A percentile compares a stretch with the other conserved stretches of the same genome.
Evolutionary conservation across 2,113 vertebrate genomes (phyloP).

Genomic region (Azemiops feae): DNA sequence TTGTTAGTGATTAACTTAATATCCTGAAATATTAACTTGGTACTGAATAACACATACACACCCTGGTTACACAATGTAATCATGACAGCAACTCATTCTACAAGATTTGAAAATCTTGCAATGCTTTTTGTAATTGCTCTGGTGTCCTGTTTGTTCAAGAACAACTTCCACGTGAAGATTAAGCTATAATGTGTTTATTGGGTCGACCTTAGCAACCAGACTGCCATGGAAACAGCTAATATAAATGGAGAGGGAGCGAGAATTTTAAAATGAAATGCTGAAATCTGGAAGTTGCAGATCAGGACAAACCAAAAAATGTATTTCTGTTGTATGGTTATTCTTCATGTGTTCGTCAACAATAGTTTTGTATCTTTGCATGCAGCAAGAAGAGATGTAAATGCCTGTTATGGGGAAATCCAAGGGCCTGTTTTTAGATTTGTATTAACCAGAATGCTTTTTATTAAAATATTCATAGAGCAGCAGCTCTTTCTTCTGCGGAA

Average conservation of each 20-base stretch:
- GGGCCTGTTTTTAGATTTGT: background rate
- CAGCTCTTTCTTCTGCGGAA: background rate
- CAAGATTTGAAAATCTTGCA: background rate
- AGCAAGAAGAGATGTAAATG: conserved; percentile 7
- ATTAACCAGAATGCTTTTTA: conserved; percentile 21
- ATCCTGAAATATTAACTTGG: background rate
- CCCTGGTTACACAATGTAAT: background rate
- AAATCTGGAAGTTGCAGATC: conserved; percentile 33
- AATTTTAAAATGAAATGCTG: conserved; percentile 48
- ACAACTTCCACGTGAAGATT: conserved; percentile 55
- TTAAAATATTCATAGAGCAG: background rate
- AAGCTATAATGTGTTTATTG: conserved; percentile 48
- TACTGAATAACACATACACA: background rate
- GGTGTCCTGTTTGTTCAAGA: conserved; percentile 36
- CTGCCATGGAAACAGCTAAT: conserved; percentile 69
- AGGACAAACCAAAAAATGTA: conserved; percentile 10
- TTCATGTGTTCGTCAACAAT: background rate
- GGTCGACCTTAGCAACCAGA: conserved; percentile 67
- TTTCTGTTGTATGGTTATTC: background rate
- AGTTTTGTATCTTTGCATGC: background rate
- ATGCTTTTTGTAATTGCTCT: background rate
- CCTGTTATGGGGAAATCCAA: background rate
- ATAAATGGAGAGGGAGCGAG: conserved; percentile 35
- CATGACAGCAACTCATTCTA: background rate
- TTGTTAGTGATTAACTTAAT: background rate